A percentile compares a stretch with the other conserved stretches of the same genome.
phyloP scores from a whole-genome alignment of 2,888 invertebrate species.

The Cephus nigrinus region DNA sequence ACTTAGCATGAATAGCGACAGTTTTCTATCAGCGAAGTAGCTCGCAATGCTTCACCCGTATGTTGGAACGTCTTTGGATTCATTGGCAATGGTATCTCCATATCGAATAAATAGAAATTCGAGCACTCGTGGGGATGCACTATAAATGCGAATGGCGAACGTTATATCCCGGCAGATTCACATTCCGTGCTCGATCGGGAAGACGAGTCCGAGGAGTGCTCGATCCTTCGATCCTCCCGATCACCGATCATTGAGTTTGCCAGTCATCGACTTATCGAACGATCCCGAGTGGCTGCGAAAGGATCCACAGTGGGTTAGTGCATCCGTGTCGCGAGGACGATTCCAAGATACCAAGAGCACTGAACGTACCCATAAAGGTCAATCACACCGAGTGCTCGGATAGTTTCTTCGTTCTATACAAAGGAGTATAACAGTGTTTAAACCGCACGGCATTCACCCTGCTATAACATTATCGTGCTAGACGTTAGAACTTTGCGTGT shows the following conservation, averaged over 20 bases:
- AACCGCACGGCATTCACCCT: neutral
- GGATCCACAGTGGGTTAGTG: constrained; percentile 23
- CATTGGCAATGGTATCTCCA: neutral
- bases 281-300: neutral
- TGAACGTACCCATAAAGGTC: neutral
- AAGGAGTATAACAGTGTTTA: neutral
- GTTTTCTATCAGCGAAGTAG: neutral
- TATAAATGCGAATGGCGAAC: constrained; percentile 42
- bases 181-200: constrained; percentile 31
- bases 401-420: neutral
- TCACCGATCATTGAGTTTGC: neutral
- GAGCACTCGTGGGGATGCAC: constrained; percentile 33
- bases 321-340: constrained; percentile 23
- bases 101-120: neutral
- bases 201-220: constrained; percentile 24
- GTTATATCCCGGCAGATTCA: constrained; percentile 34
- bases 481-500: neutral
- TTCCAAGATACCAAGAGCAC: constrained; percentile 1
- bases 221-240: constrained; percentile 15
- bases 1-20: too few species aligned
- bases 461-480: neutral
- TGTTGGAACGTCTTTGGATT: neutral
- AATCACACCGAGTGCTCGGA: neutral
- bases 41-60: neutral
- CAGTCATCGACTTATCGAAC: neutral